phyloP scores from a whole-genome alignment of 2,888 invertebrate genomes.

The Chromoteleia sp. region DNA sequence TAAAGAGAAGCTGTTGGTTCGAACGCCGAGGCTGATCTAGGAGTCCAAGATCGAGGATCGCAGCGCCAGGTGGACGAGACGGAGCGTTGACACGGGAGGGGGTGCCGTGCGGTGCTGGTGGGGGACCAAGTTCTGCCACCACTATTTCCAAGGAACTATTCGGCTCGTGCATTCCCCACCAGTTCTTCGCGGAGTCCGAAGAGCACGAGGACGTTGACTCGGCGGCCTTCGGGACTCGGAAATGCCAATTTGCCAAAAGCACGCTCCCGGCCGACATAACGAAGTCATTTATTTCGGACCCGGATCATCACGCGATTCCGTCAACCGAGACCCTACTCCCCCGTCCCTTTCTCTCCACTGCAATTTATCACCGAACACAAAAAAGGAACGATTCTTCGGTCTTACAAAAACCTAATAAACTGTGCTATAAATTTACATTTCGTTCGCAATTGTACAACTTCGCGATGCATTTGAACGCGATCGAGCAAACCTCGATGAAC shows the following conservation, averaged over 20 bases:
- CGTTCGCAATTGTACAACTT: too few relatives aligned
- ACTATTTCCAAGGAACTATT: slow-evolving; percentile 70
- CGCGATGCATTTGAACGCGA: too few relatives aligned
- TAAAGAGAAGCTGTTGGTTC: slow-evolving; percentile 71
- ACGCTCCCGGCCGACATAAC: slow-evolving; percentile 43
- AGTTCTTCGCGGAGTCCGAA: slow-evolving; percentile 72
- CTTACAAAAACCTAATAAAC: too few relatives aligned
- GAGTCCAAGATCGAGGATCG: slow-evolving; percentile 72
- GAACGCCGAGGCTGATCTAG: slow-evolving; percentile 77
- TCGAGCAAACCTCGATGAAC: too few relatives aligned
- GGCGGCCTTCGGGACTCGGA: slow-evolving; percentile 76
- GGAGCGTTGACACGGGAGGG: slow-evolving; percentile 43
- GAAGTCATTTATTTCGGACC: slow-evolving; percentile 44
- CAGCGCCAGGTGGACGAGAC: slow-evolving; percentile 75
- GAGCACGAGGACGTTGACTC: slow-evolving; percentile 81
- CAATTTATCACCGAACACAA: background rate
- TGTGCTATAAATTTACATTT: too few relatives aligned
- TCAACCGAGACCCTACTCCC: slow-evolving; percentile 13
- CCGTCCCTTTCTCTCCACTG: slow-evolving; percentile 1
- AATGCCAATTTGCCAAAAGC: slow-evolving; percentile 70
- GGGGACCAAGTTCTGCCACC: slow-evolving; percentile 63
- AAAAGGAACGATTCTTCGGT: background rate
- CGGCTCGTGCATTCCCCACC: slow-evolving; percentile 68
- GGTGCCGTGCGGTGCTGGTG: slow-evolving; percentile 65
- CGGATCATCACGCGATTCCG: slow-evolving; percentile 26